These are phyloP conservation scores for Thrips palmi DNA, from an alignment of 1,140 invertebrate species.

Conservation along the genomic window DNA sequence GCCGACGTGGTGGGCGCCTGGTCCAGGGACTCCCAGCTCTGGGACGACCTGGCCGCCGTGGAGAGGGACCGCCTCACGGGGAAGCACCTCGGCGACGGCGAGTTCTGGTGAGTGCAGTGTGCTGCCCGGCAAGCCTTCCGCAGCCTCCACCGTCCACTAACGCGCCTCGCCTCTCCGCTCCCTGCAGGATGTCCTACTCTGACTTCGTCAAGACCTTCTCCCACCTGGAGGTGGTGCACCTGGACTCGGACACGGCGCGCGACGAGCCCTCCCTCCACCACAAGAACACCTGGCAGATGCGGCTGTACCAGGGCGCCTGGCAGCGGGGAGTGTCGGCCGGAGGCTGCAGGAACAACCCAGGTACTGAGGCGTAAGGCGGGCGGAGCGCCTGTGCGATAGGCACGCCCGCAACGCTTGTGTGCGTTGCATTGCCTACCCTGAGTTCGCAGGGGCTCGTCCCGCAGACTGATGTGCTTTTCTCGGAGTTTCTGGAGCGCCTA, in stretches of 20 bases:
- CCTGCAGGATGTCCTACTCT: conserved; percentile 53
- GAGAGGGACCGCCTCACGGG: conserved; percentile 52
- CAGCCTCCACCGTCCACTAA: too few relatives aligned
- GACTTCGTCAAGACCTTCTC: conserved; percentile 74
- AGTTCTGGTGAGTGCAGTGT: conserved; percentile 47
- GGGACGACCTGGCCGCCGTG: conserved; percentile 50
- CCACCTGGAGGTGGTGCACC: conserved; percentile 67
- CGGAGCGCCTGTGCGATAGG: too few relatives aligned
- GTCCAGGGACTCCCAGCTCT: conserved; percentile 46
- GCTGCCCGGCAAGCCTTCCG: conserved; percentile 1
- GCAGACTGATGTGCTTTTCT: background rate
- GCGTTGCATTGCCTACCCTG: too few relatives aligned
- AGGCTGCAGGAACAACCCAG: conserved; percentile 75
- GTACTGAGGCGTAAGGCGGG: conserved; percentile 25
- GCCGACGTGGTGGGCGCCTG: conserved; percentile 53
- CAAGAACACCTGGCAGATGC: conserved; percentile 68
- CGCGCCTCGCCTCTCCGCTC: too few relatives aligned
- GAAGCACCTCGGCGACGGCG: conserved; percentile 46
- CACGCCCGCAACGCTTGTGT: too few relatives aligned
- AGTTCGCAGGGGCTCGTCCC: too few relatives aligned
- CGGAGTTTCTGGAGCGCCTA: background rate
- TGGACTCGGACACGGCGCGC: conserved; percentile 67
- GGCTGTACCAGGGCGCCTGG: conserved; percentile 73
- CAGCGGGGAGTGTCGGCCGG: conserved; percentile 74
- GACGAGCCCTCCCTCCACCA: conserved; percentile 64